Evolutionary conservation across 2,888 invertebrate genomes (phyloP).

Genomic region (Dryobota labecula): DNA sequence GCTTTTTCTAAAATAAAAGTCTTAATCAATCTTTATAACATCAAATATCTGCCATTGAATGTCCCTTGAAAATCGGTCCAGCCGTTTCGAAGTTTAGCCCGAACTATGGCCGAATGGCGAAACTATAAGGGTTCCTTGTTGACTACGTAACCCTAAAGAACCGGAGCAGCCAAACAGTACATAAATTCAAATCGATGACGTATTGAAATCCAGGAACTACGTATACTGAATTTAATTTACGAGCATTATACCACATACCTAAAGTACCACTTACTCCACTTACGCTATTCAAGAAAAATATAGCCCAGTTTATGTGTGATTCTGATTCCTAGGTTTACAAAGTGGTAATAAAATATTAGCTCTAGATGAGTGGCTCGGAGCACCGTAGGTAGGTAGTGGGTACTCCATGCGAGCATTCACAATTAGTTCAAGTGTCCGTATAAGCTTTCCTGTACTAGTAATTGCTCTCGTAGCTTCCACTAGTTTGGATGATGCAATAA

Average conservation of each 20-base stretch:
- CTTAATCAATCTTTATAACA: too few relatives aligned
- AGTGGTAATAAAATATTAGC: conserved; percentile 24
- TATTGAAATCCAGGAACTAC: neutral
- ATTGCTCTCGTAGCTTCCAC: conserved; percentile 18
- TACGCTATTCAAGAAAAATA: neutral
- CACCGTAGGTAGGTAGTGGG: neutral
- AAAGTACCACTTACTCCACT: neutral
- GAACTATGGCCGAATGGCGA: too few relatives aligned
- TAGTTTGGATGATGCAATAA: conserved; percentile 13
- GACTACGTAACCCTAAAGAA: too few relatives aligned
- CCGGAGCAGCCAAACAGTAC: too few relatives aligned
- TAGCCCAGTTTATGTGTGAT: neutral
- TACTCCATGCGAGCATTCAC: conserved; percentile 11
- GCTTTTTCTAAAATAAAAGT: too few relatives aligned
- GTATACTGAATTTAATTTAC: too few relatives aligned
- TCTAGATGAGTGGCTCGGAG: neutral
- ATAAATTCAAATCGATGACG: neutral
- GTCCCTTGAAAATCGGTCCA: too few relatives aligned
- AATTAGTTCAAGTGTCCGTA: conserved; percentile 30
- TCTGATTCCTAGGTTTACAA: neutral
- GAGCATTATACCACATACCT: neutral
- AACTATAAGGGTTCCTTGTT: too few relatives aligned
- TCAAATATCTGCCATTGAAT: too few relatives aligned
- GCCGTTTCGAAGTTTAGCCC: too few relatives aligned
- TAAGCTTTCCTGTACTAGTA: conserved; percentile 12